Percentiles rank a stretch among this genome's conserved stretches.
phyloP scores from a whole-genome alignment of 1,140 invertebrate species.

The Saccostrea cuccullata region DNA sequence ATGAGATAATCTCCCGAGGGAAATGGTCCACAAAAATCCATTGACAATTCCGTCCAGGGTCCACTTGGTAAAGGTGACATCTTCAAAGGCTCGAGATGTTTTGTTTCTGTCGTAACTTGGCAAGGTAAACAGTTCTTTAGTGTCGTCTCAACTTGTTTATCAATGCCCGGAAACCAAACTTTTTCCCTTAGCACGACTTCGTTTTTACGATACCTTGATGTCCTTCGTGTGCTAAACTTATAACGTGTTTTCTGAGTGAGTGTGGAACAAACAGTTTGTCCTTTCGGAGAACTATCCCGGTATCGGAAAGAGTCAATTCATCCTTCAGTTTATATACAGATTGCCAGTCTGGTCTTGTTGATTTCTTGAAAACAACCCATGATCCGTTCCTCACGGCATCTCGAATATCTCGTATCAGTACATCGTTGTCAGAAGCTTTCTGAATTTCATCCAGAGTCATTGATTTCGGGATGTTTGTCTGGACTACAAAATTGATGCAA shows the following conservation, averaged over 20 bases:
- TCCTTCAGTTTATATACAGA: not conserved
- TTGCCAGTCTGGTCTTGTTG: not conserved
- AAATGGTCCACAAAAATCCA: no score
- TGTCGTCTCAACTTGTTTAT: conserved; percentile 2
- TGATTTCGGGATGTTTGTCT: conserved; percentile 38
- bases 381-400: not conserved
- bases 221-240: conserved; percentile 68
- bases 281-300: conserved; percentile 3
- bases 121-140: no score
- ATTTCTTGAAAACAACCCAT: not conserved
- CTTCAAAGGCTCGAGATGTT: conserved; percentile 53
- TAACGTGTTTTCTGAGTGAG: not conserved
- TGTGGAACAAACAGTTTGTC: conserved; percentile 43
- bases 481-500: conserved; percentile 41
- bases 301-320: not conserved
- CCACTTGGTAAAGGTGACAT: conserved; percentile 58
- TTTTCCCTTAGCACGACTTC: conserved; percentile 62
- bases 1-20: no score
- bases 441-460: conserved; percentile 40
- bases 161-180: no score
- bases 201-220: conserved; percentile 71
- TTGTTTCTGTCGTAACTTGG: no score
- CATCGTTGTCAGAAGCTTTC: conserved; percentile 1
- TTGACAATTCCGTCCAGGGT: conserved; percentile 37
- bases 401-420: not conserved